phyloP scores from a whole-genome alignment of 2,888 invertebrate genomes.

The Dynastes maya region DNA sequence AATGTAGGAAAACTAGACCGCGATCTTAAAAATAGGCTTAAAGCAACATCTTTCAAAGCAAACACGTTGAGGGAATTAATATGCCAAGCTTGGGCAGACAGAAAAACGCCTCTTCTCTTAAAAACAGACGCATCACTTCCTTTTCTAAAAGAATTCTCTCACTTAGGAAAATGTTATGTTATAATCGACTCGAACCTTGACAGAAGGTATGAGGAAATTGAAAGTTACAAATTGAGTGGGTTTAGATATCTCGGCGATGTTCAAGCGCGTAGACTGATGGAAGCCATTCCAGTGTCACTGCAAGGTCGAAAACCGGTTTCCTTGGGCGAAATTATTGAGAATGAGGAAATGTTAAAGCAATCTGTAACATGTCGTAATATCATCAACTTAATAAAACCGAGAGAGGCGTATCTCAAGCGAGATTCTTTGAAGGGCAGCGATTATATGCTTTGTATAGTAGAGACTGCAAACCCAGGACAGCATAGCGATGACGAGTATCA shows the following conservation, averaged over 20 bases:
- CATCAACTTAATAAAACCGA: neutral
- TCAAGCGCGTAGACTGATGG: neutral
- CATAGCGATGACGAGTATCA: neutral
- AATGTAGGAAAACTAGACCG: neutral
- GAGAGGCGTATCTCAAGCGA: neutral
- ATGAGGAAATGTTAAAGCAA: neutral
- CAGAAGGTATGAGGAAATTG: neutral
- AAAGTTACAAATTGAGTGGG: neutral
- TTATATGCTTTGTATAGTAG: neutral
- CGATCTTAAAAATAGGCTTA: neutral
- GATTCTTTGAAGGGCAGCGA: neutral
- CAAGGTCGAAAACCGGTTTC: constrained; percentile 5
- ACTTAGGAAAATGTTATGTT: neutral
- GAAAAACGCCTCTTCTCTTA: neutral
- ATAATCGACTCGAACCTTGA: neutral
- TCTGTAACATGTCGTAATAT: neutral
- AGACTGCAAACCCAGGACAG: neutral
- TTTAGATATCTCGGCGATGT: neutral
- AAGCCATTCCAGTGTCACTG: neutral
- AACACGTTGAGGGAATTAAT: neutral
- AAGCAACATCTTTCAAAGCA: neutral
- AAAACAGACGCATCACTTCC: neutral
- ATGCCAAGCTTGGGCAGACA: neutral
- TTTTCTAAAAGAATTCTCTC: neutral
- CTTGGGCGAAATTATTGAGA: neutral